Conservation (phyloP, 2,113 vertebrate genomes). For the Hemicordylus capensis region DNA sequence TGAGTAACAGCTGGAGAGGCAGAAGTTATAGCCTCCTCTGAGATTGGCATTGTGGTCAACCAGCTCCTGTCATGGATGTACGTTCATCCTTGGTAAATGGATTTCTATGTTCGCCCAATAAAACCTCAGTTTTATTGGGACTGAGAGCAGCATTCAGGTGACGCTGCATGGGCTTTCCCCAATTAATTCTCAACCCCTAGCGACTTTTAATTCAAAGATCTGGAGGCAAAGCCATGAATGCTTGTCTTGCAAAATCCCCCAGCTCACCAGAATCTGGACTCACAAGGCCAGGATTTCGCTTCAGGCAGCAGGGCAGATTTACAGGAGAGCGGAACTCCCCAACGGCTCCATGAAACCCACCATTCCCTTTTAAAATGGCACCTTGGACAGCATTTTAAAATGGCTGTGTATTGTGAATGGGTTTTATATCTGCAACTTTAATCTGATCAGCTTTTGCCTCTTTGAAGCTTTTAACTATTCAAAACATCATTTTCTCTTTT, state of each 20-base stretch:
- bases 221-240: background rate
- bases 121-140: background rate
- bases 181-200: background rate
- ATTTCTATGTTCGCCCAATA: background rate
- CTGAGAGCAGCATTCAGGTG: background rate
- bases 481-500: background rate
- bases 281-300: background rate
- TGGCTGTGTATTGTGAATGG: background rate
- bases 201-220: background rate
- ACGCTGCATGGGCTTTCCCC: background rate
- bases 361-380: background rate
- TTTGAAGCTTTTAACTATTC: constrained; percentile 2
- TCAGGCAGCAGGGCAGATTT: background rate
- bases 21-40: too few relatives aligned
- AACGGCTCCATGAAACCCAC: background rate
- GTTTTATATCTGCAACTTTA: background rate
- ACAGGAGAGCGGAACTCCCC: background rate
- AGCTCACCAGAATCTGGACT: background rate
- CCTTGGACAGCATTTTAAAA: background rate
- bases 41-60: background rate
- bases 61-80: background rate
- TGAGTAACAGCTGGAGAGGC: too few relatives aligned
- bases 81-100: background rate
- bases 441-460: background rate
- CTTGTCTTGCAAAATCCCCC: background rate